Evolutionary conservation across 2,797 vertebrate species (phyloP), one percentile per base, ranked within the genome.

Genomic region (Champsocephalus esox): DNA sequence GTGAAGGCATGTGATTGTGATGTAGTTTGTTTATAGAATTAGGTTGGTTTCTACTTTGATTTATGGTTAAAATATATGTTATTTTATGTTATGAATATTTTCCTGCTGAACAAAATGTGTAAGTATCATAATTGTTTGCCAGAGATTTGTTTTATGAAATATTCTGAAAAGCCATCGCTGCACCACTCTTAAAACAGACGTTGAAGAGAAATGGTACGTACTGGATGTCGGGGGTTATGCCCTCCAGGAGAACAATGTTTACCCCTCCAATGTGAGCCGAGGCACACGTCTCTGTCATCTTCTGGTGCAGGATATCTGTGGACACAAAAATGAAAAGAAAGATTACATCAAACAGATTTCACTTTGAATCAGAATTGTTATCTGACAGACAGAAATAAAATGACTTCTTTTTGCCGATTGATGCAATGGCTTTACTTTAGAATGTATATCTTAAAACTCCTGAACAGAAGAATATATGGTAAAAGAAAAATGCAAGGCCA

Each of bases 271-370:
- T 98, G 81, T 99, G 98, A 92, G 97, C 97, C 1, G 98, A 99
- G 8, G 98, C 98, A 84, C 98, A 99, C 0, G 98, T 99, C 88
- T 99, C 98, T 0, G 98, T 99, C 98, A 99, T 99, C 89, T 99
- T 99, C 87, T 99, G 98, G 90, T 99, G 98, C n/a, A 99, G 93
- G 59, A 99, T 97, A 91, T 99, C 98, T 99, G 74, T 9, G 2
- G 14, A 54, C 12, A 74, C 12, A 12, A 13, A 2, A 43, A 34
- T 0, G 12, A 43, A 38, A 45, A 64, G 5, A n/a, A 1, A 9
- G 28, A 59, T 41, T 0, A 19, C 2, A 43, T 62, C 16, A 51
- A 45, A 54, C 3, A 14, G 21, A 57, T 44, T 1, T n/a, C 11
- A 21, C n/a, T 19, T 68, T 58, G 11, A 6, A 3, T 38, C 12